phyloP scores from a whole-genome alignment of 2,113 vertebrate species.

The Elachura formosa region DNA sequence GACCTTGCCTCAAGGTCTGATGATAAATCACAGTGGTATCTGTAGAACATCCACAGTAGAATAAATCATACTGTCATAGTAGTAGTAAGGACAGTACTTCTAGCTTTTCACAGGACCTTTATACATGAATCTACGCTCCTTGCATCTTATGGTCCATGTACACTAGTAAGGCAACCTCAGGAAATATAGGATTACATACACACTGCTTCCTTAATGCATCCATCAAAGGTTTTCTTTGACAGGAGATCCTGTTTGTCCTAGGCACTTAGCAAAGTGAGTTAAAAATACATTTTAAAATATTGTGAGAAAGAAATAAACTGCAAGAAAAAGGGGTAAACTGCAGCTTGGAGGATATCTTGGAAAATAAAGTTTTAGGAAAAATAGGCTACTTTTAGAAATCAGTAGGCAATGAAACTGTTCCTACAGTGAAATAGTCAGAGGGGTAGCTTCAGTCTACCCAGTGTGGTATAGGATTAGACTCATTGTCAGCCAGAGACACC shows the following conservation, averaged over 20 bases:
- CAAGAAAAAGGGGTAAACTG: not conserved
- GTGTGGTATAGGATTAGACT: not conserved
- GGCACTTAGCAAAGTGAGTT: not conserved
- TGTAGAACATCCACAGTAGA: not conserved
- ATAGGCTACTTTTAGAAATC: not conserved
- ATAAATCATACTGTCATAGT: not conserved
- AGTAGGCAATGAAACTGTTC: not conserved
- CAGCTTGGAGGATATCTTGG: not conserved
- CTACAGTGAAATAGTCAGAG: not conserved
- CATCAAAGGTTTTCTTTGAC: conserved; percentile 44
- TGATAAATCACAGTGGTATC: not conserved
- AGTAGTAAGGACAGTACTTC: not conserved
- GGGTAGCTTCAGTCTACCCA: not conserved
- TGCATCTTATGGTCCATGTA: not conserved
- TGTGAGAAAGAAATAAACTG: not conserved
- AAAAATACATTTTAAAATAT: conserved; percentile 5
- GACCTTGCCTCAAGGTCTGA: not conserved
- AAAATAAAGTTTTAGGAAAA: conserved; percentile 28
- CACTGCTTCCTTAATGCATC: conserved; percentile 28
- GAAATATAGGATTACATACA: conserved; percentile 39
- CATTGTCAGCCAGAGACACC: not conserved
- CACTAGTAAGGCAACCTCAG: conserved; percentile 12
- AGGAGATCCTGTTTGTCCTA: conserved; percentile 35
- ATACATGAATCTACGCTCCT: not conserved
- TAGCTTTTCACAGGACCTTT: not conserved